phyloP scores from a whole-genome alignment of 1,140 invertebrate genomes.

The Pseudomyrmex cubaensis region DNA sequence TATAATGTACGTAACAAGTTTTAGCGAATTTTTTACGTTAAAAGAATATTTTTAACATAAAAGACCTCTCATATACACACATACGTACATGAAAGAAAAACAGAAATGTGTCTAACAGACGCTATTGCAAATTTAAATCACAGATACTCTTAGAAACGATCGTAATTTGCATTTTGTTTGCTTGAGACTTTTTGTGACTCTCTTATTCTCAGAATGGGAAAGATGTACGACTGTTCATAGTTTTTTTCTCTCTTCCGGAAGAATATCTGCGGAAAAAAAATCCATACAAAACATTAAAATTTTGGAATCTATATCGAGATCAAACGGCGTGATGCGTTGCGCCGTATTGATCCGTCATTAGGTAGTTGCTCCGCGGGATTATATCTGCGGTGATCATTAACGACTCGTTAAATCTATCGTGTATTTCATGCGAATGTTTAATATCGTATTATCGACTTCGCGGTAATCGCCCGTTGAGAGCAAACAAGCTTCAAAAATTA shows the following conservation, averaged over 20 bases:
- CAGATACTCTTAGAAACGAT: neutral
- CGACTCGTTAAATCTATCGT: conserved; percentile 49
- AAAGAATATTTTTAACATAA: conserved; percentile 1
- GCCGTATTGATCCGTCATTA: conserved; percentile 39
- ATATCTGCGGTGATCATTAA: conserved; percentile 48
- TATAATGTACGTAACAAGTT: neutral
- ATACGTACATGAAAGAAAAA: too few species aligned
- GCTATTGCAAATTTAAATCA: neutral
- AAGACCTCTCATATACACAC: too few species aligned
- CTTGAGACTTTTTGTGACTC: neutral
- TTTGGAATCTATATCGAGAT: conserved; percentile 37
- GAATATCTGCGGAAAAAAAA: conserved; percentile 7
- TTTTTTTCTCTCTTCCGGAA: neutral
- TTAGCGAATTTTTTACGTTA: neutral
- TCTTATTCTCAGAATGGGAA: neutral
- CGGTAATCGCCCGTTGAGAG: conserved; percentile 18
- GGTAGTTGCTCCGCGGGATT: conserved; percentile 26
- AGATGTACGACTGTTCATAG: neutral
- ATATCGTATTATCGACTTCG: conserved; percentile 46
- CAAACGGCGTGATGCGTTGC: conserved; percentile 19
- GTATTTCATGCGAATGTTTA: conserved; percentile 45
- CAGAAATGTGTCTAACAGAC: too few species aligned
- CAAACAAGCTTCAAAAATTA: conserved; percentile 47
- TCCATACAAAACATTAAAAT: conserved; percentile 8
- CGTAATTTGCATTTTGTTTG: conserved; percentile 26